Base-by-base conservation (phyloP, 2,797 vertebrate species). In the Uromys caudimaculatus region DNA sequence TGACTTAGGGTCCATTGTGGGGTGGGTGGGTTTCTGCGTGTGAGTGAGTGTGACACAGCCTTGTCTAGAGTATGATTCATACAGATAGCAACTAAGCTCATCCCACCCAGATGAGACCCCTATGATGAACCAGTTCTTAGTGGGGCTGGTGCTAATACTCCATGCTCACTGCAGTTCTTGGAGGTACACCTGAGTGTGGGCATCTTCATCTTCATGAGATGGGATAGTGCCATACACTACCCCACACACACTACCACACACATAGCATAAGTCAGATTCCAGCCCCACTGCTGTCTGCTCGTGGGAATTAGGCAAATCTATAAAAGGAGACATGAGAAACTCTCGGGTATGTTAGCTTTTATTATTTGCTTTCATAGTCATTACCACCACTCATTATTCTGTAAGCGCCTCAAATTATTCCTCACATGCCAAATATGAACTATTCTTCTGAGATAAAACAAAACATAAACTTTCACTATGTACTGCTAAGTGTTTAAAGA, bases 401-500 rank as follows among this genome's bases (percentile, higher is more conserved):
- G 19, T 71, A 54, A 93, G 75, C 6, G 10, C 17, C 35, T 71
- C 69, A 38, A 71, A 71, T 21, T 4, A 84, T 81, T 87, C 38
- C 24, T n/a, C 38, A 83, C 89, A 44, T 56, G 19, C 29, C 69
- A 89, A 73, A 9, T 38, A 12, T 50, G 54, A 85, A 73, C 6
- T 23, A 62, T 50, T 73, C 12, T 89, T 85, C 56, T 44, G 21
- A 64, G 44, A 78, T 77, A 76, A 76, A 89, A 60, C 71, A 94
- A 91, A 88, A 73, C 41, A n/a, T 73, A 52, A 62, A 38, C 69
- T 89, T 88, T 91, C 2, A 58, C 9, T 71, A 44, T 16, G 35
- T 14, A 32, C 38, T 44, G 38, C 10, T 91, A 56, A 84, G n/a
- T 84, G 82, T 52, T 91, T 91, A 93, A 85, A 94, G 64, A 38